Percentiles rank a stretch among this genome's conserved stretches.
phyloP scores from a whole-genome alignment of 2,888 invertebrate species.

The Macrosoma leucophasiata region DNA sequence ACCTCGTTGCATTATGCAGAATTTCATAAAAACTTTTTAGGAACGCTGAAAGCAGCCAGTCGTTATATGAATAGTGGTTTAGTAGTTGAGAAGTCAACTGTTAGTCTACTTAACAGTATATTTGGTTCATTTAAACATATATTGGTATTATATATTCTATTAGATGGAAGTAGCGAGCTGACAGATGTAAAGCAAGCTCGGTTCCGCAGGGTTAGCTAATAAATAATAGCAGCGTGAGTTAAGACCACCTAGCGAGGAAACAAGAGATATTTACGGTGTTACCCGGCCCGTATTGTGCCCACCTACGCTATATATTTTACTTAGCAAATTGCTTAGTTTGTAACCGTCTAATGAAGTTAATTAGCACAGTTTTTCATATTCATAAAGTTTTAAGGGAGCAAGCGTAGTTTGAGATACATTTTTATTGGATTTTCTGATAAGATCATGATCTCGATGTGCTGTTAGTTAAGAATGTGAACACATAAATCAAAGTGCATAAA shows the following conservation, averaged over 20 bases:
- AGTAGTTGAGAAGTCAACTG: too few relatives aligned
- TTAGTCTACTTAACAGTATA: too few relatives aligned
- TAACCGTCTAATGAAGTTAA: slow-evolving; percentile 69
- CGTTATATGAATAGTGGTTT: too few relatives aligned
- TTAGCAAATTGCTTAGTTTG: slow-evolving; percentile 70
- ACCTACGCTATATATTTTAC: slow-evolving; percentile 71
- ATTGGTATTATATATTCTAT: too few relatives aligned
- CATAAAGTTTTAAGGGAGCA: too few relatives aligned
- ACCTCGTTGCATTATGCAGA: too few relatives aligned
- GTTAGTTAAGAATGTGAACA: slow-evolving; percentile 12
- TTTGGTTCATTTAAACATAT: too few relatives aligned
- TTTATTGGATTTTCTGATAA: too few relatives aligned
- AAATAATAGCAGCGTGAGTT: slow-evolving; percentile 70
- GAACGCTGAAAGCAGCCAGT: too few relatives aligned
- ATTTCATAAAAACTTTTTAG: too few relatives aligned
- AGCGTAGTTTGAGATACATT: too few relatives aligned
- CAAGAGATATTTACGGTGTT: slow-evolving; percentile 60
- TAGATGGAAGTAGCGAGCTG: slow-evolving; percentile 20
- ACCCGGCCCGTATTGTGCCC: slow-evolving; percentile 61
- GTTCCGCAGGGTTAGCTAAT: slow-evolving; percentile 43
- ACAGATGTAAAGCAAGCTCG: slow-evolving; percentile 30
- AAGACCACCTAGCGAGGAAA: slow-evolving; percentile 72
- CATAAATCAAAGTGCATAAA: too few relatives aligned
- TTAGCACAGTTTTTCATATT: slow-evolving; percentile 46
- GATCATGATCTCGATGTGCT: slow-evolving; percentile 22